These are phyloP conservation scores for Serinus canaria DNA, from an alignment of 2,113 vertebrate species.

Conservation along the genomic window DNA sequence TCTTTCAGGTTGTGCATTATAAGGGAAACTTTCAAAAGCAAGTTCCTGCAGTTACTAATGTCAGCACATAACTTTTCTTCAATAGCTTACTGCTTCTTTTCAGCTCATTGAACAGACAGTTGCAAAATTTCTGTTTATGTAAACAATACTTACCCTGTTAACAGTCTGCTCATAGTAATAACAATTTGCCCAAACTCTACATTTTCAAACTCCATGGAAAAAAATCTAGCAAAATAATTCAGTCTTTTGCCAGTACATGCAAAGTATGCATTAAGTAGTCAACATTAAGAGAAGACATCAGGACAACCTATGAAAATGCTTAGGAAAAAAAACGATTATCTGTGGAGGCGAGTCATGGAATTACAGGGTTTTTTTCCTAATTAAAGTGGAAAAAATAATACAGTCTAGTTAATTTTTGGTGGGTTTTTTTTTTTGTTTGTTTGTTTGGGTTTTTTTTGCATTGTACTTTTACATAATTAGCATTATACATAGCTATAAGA, in stretches of 20 bases:
- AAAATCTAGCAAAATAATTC: conserved; percentile 1
- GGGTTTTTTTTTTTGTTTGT: rapidly evolving
- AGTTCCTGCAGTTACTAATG: not conserved
- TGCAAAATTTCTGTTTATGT: conserved; percentile 23
- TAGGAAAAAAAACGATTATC: not conserved
- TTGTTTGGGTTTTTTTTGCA: not conserved
- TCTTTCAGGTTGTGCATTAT: not conserved
- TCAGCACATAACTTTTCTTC: not conserved
- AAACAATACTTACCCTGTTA: conserved; percentile 23
- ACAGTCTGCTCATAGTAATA: conserved; percentile 14
- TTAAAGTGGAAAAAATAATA: not conserved
- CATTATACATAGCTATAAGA: not conserved
- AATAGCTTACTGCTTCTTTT: not conserved
- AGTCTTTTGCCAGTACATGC: not conserved
- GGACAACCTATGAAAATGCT: not conserved
- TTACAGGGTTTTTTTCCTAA: rapidly evolving
- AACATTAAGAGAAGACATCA: not conserved
- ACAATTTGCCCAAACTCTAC: not conserved
- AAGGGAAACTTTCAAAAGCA: not conserved
- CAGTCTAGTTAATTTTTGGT: not conserved
- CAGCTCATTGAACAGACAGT: conserved; percentile 6
- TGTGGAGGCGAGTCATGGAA: not conserved
- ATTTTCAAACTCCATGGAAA: not conserved
- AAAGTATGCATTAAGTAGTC: not conserved
- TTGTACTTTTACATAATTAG: not conserved